These are phyloP conservation scores for Cosmia pyralina DNA, from an alignment of 2,888 invertebrate genomes.

Conservation along the genomic window DNA sequence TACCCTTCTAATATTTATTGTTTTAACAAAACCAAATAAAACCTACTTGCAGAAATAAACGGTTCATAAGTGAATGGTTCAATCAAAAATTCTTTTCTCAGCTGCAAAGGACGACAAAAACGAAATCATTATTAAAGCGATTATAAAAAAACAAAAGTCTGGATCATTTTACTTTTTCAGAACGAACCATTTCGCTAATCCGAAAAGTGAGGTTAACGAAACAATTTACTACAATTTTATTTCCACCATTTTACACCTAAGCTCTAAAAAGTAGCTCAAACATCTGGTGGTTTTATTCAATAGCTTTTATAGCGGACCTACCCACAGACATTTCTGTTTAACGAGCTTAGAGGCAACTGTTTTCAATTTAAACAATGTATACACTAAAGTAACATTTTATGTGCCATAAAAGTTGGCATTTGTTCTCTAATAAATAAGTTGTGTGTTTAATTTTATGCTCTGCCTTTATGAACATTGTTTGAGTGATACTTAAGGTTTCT, in stretches of 20 bases:
- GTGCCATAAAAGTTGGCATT: constrained; percentile 60
- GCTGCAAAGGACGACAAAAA: constrained; percentile 42
- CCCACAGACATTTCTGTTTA: constrained; percentile 56
- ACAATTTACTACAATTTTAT: constrained; percentile 49
- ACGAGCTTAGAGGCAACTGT: constrained; percentile 61
- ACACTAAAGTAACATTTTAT: constrained; percentile 67
- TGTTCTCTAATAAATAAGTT: constrained; percentile 61
- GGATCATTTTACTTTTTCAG: constrained; percentile 27
- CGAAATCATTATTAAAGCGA: constrained; percentile 32
- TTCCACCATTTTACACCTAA: constrained; percentile 34
- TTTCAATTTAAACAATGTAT: constrained; percentile 66
- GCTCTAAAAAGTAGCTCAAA: constrained; percentile 44
- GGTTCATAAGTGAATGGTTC: too few relatives aligned
- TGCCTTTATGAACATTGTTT: constrained; percentile 46
- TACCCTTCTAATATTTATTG: too few relatives aligned
- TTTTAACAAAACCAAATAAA: too few relatives aligned
- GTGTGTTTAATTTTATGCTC: constrained; percentile 56
- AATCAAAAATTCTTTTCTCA: constrained; percentile 16
- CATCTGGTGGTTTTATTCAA: constrained; percentile 64
- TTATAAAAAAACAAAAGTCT: constrained; percentile 43
- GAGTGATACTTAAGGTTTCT: constrained; percentile 27
- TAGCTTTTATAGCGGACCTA: constrained; percentile 48
- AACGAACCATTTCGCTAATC: constrained; percentile 56
- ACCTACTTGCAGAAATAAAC: too few relatives aligned
- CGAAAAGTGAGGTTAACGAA: constrained; percentile 29